Percentiles rank a stretch among this genome's conserved stretches.
Conservation (phyloP, 2,113 vertebrate species). For the Prietella phreatophila region DNA sequence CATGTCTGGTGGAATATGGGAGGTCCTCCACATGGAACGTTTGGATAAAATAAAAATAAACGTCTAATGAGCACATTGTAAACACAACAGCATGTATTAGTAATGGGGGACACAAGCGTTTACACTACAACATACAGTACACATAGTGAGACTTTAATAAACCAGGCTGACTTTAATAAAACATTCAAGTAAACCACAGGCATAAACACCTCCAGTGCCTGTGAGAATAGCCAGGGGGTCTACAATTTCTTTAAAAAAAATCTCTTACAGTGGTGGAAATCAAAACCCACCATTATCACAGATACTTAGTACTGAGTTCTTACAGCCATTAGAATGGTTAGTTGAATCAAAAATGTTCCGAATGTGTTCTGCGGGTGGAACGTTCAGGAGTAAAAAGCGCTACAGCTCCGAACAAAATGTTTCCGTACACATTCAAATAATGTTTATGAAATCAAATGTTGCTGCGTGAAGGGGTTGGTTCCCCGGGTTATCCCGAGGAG, state of each 20-base stretch:
- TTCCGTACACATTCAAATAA: not conserved
- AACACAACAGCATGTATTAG: conserved; percentile 2
- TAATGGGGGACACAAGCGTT: not conserved
- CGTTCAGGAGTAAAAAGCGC: not conserved
- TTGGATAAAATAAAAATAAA: not conserved
- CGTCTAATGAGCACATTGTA: conserved; percentile 11
- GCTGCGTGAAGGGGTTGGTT: not conserved
- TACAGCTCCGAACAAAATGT: not conserved
- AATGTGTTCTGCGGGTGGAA: not conserved
- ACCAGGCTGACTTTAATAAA: not conserved
- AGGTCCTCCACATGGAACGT: conserved; percentile 5
- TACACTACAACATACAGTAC: not conserved
- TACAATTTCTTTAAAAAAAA: not conserved
- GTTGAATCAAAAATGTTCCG: not conserved
- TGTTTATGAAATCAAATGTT: not conserved
- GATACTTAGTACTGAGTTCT: not conserved
- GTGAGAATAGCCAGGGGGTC: not conserved
- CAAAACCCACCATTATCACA: not conserved
- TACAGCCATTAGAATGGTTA: not conserved
- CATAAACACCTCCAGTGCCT: not conserved
- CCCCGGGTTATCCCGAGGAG: not conserved
- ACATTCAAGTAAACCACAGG: not conserved
- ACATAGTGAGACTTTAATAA: not conserved
- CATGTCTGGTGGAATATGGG: not conserved
- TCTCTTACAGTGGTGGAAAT: not conserved